phyloP scores from a whole-genome alignment of 1,140 invertebrate genomes.

The Cyclina sinensis region DNA sequence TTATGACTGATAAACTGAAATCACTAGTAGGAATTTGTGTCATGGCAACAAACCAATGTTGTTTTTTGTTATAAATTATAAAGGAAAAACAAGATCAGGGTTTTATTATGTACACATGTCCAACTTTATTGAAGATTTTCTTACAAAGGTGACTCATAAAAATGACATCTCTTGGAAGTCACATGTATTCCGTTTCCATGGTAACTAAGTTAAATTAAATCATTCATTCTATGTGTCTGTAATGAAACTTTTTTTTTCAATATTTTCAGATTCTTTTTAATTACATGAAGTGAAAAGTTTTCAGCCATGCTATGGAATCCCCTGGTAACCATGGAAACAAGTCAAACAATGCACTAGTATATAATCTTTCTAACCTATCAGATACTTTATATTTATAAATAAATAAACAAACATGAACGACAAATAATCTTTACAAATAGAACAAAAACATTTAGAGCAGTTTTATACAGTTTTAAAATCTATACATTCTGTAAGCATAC shows the following conservation, averaged over 20 bases:
- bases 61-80: no score
- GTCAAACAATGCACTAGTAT: constrained; percentile 15
- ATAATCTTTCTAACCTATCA: constrained; percentile 29
- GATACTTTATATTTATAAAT: constrained; percentile 42
- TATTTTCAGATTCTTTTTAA: neutral
- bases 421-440: constrained; percentile 41
- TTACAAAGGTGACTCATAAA: constrained; percentile 47
- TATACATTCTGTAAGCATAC: neutral
- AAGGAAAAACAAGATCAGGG: neutral
- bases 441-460: neutral
- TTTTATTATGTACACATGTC: constrained; percentile 38
- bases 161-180: constrained; percentile 22
- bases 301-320: neutral
- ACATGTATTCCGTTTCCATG: constrained; percentile 18
- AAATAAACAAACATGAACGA: constrained; percentile 52
- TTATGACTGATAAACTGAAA: no score
- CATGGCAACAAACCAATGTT: no score
- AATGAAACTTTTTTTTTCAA: constrained; percentile 22
- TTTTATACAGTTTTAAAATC: neutral
- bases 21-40: no score
- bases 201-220: constrained; percentile 12
- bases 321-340: constrained; percentile 30
- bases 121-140: constrained; percentile 49
- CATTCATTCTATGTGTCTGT: constrained; percentile 52
- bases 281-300: constrained; percentile 45